Conservation (phyloP, 2,888 invertebrate genomes). For the Thymelicus acteon region DNA sequence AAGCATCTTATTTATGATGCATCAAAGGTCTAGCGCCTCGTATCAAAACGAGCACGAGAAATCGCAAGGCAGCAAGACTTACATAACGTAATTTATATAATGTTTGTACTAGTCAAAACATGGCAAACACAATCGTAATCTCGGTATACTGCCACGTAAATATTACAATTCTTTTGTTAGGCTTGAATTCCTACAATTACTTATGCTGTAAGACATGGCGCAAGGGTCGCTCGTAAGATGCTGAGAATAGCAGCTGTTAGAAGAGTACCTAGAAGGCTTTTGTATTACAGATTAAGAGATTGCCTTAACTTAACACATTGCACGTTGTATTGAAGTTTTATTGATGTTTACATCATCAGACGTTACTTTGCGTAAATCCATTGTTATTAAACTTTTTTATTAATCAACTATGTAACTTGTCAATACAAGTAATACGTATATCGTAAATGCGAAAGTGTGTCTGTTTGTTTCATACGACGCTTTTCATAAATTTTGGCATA, state of each 20-base stretch:
- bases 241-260: neutral
- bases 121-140: slow-evolving; percentile 5
- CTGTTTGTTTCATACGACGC: too few species aligned
- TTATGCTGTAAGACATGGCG: neutral
- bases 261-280: too few species aligned
- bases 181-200: slow-evolving; percentile 4
- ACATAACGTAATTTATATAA: slow-evolving; percentile 23
- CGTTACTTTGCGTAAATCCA: slow-evolving; percentile 2
- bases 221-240: neutral
- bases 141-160: neutral
- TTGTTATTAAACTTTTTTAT: too few species aligned
- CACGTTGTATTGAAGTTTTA: neutral
- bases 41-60: neutral
- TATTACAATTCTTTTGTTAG: slow-evolving; percentile 2
- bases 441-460: too few species aligned
- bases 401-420: too few species aligned
- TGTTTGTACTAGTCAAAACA: slow-evolving; percentile 1
- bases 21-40: neutral
- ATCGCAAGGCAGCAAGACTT: neutral
- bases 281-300: too few species aligned
- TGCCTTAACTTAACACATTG: too few species aligned
- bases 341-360: neutral
- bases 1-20: too few species aligned
- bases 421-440: too few species aligned
- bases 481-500: too few species aligned